These are phyloP conservation scores for Oceanites oceanicus DNA, from an alignment of 2,113 vertebrate species.

Conservation along the genomic window DNA sequence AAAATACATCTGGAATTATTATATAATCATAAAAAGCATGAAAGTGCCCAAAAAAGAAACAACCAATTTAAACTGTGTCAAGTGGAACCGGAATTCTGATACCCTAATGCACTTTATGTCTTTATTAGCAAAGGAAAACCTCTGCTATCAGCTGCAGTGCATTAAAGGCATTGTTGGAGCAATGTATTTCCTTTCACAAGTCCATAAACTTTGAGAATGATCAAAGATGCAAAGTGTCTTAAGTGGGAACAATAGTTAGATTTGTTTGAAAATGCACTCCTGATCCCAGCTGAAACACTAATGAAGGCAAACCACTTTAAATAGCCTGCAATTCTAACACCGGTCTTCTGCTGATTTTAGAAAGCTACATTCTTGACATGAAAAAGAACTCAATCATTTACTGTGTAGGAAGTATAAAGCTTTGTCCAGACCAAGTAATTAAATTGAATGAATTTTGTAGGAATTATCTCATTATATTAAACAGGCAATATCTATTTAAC, in stretches of 20 bases:
- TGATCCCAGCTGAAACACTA: not conserved
- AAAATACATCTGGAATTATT: not conserved
- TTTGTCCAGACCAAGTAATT: not conserved
- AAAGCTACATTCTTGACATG: not conserved
- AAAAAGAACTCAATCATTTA: not conserved
- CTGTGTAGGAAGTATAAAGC: not conserved
- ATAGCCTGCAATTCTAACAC: not conserved
- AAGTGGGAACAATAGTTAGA: not conserved
- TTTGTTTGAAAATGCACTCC: not conserved
- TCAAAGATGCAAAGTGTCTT: not conserved
- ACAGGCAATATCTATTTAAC: not conserved
- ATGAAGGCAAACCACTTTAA: not conserved
- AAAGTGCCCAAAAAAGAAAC: not conserved
- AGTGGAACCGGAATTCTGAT: not conserved
- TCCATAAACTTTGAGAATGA: not conserved
- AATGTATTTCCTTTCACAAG: not conserved
- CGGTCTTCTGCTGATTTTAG: not conserved
- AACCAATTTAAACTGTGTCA: not conserved
- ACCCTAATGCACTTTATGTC: fast-evolving
- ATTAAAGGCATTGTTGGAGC: not conserved
- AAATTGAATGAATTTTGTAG: not conserved
- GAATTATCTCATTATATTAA: not conserved
- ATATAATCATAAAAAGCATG: not conserved
- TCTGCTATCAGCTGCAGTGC: not conserved
- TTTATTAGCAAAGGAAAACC: not conserved